Base-by-base conservation (phyloP, 2,888 invertebrate genomes). In the Ceraclea dissimilis region DNA sequence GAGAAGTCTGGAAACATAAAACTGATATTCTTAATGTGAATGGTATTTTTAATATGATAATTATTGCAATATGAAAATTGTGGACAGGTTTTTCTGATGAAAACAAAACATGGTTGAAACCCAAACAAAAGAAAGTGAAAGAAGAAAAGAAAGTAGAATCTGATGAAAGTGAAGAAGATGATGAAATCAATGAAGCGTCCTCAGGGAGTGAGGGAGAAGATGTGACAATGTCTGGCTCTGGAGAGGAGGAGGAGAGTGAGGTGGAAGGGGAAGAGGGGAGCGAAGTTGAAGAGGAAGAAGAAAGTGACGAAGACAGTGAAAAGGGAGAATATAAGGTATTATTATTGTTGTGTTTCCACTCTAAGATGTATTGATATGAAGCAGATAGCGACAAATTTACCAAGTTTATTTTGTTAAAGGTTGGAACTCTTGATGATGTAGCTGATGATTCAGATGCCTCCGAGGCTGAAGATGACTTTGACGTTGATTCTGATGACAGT, bases 1-100 rank as follows among this genome's bases (percentile, higher is more conserved):
- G n/a, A n/a, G n/a, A n/a, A n/a, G n/a, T n/a, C n/a, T n/a, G n/a
- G n/a, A n/a, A n/a, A n/a, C n/a, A n/a, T n/a, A n/a, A n/a, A n/a
- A n/a, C n/a, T n/a, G n/a, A n/a, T n/a, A n/a, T n/a, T n/a, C n/a
- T n/a, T n/a, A n/a, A n/a, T n/a, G n/a, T n/a, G n/a, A n/a, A n/a
- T n/a, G n/a, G n/a, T n/a, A n/a, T n/a, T n/a, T n/a, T n/a, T n/a
- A n/a, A n/a, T n/a, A n/a, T n/a, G n/a, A n/a, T n/a, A n/a, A n/a
- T n/a, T n/a, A n/a, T n/a, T n/a, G n/a, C n/a, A n/a, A n/a, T n/a
- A n/a, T n/a, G n/a, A n/a, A n/a, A n/a, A n/a, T n/a, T n/a, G n/a
- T n/a, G n/a, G n/a, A n/a, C 10, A 71, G 85, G 83, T 31, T 86
- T 82, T 63, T 81, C 83, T 44, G 88, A 88, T 75, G 84, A 88